These are phyloP conservation scores for Drosophila imparisetae DNA, from an alignment of 2,888 invertebrate genomes.

Conservation along the genomic window DNA sequence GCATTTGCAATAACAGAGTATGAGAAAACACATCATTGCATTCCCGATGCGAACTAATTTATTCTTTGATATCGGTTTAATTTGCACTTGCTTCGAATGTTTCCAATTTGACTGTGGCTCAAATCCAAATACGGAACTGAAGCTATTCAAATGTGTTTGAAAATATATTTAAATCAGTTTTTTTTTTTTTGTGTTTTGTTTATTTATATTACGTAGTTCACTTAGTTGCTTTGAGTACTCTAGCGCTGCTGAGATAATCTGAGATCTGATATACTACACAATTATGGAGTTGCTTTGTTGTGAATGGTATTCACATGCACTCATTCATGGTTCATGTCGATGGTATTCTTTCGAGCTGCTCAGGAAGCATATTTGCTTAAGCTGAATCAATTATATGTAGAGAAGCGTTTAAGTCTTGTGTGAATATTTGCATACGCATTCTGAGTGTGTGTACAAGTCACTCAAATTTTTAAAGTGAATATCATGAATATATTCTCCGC, in stretches of 20 bases:
- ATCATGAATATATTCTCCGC: background rate
- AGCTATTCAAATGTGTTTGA: background rate
- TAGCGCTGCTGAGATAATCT: background rate
- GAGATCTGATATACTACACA: background rate
- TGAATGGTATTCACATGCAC: background rate
- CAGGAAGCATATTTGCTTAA: background rate
- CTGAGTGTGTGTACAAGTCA: background rate
- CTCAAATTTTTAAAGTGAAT: background rate
- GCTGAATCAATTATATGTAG: background rate
- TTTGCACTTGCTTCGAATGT: background rate
- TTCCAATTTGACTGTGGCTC: background rate
- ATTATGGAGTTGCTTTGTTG: background rate
- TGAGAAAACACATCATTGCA: background rate
- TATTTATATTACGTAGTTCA: background rate
- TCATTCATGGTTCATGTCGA: background rate
- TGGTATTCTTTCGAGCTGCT: background rate
- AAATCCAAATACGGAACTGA: background rate
- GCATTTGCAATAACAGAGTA: background rate
- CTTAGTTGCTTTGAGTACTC: background rate
- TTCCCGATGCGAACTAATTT: background rate
- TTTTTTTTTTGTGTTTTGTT: background rate
- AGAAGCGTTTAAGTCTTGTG: background rate
- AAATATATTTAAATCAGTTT: background rate
- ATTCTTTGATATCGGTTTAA: background rate
- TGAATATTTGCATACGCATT: background rate